Base-by-base conservation (phyloP, 2,113 vertebrate genomes). In the Bothrops jararaca region DNA sequence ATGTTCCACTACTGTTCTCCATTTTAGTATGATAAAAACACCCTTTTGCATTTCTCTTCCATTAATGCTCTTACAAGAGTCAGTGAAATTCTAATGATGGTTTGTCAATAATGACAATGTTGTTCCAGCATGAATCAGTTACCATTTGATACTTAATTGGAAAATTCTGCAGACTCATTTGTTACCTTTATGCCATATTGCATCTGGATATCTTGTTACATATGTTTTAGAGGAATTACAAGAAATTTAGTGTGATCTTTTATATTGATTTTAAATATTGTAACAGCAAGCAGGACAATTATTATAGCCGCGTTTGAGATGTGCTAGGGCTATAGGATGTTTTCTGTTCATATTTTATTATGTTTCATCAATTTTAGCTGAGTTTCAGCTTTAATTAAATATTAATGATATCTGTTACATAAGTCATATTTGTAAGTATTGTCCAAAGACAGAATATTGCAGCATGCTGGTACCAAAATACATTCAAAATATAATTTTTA, bases 131-230 rank as follows among this genome's bases (percentile, higher is more conserved):
- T 91, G 23, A 2, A 89, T 60, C 57, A 92, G 13, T 92, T 87
- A 48, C 13, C 5, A 54, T 56, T 42, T 92, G 90, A 95, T 69
- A n/a, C 1, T 90, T 94, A 90, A 53, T 18, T 48, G 26, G 29
- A 56, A 89, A 94, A 91, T 56, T 74, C 53, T 85, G 12, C 87
- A 88, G 42, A 29, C 86, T n/a, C 34, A 26, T 0, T 92, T 95
- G 93, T 93, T 93, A 22, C 12, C 87, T 89, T 69, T 8, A 4
- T 90, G 13, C 90, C 93, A 56, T 58, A 90, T 50, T 91, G 26
- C 56, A 94, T 93, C 26, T 93, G 91, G 29, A 93, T 92, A 23
- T 39, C 29, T 86, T 92, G 64, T 92, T 92, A 92, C 34, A 39
- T 15, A 3, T 90, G 60, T n/a, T 34, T 74, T 34, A 6, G n/a